Evolutionary conservation across 2,888 invertebrate species (phyloP).

Genomic region (Nipponacmea schrenckii): DNA sequence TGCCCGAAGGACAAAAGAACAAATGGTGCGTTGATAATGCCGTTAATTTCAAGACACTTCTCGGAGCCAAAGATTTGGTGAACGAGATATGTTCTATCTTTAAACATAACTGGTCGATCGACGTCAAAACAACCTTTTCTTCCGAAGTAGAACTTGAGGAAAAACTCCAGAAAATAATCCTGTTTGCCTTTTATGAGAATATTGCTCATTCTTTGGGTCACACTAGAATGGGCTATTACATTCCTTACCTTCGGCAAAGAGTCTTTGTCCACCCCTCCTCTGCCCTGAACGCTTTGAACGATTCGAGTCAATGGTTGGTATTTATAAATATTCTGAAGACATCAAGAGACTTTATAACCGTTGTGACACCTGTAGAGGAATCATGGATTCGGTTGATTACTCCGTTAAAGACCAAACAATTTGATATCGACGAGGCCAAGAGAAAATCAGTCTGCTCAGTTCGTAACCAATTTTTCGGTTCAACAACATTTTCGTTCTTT

Average conservation of each 20-base stretch:
- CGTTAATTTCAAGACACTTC: conserved; percentile 63
- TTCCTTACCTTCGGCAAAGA: conserved; percentile 32
- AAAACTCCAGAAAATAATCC: conserved; percentile 42
- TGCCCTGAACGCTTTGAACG: conserved; percentile 39
- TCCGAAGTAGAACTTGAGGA: conserved; percentile 26
- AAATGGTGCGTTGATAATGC: conserved; percentile 60
- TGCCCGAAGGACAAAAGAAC: conserved; percentile 45
- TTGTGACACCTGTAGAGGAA: conserved; percentile 50
- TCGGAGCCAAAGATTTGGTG: conserved; percentile 45
- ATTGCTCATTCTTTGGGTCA: conserved; percentile 53
- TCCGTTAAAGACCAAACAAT: conserved; percentile 21
- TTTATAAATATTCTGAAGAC: conserved; percentile 52
- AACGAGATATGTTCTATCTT: conserved; percentile 46
- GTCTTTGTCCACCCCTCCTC: conserved; percentile 59
- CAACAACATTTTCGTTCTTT: conserved; percentile 36
- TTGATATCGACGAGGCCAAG: conserved; percentile 35
- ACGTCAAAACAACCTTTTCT: conserved; percentile 33
- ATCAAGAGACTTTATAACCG: conserved; percentile 49
- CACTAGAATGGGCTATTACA: conserved; percentile 51
- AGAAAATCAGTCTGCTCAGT: conserved; percentile 33
- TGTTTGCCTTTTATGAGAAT: conserved; percentile 46
- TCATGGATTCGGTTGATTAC: conserved; percentile 38
- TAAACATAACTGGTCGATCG: conserved; percentile 37
- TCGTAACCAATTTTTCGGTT: conserved; percentile 38
- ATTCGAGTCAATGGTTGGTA: conserved; percentile 53